Conservation (phyloP, 2,113 vertebrate genomes). For the Felis chaus region DNA sequence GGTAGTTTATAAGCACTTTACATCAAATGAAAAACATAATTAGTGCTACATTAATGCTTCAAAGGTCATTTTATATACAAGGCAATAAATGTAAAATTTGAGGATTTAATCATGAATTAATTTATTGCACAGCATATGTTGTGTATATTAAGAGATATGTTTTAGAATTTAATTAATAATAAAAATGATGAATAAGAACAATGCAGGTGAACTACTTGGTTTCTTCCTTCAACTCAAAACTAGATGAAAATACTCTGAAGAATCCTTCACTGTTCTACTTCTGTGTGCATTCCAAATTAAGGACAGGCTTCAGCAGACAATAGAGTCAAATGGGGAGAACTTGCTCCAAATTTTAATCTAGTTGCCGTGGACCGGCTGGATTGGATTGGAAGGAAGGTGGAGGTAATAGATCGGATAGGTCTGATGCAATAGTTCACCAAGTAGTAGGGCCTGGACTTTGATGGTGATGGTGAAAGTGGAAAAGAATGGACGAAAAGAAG, state of each 20-base stretch:
- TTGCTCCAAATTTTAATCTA: not conserved
- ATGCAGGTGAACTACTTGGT: not conserved
- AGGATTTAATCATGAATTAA: conserved; percentile 71
- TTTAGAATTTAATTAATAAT: conserved; percentile 67
- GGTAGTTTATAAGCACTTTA: conserved; percentile 64
- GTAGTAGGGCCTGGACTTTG: not conserved
- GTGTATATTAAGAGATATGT: conserved; percentile 65
- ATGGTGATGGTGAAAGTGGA: not conserved
- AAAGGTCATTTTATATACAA: conserved; percentile 75
- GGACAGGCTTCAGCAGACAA: not conserved
- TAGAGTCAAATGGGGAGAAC: not conserved
- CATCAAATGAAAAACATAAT: conserved; percentile 73
- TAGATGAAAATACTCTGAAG: not conserved
- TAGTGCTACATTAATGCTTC: conserved; percentile 67
- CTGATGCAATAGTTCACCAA: fast-evolving
- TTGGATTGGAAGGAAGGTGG: no score
- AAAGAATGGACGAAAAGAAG: not conserved
- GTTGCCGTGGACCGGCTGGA: not conserved
- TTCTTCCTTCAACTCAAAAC: conserved; percentile 47
- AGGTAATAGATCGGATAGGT: no score
- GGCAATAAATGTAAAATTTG: conserved; percentile 70
- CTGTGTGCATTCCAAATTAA: not conserved
- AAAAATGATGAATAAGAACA: conserved; percentile 48
- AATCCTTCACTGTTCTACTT: not conserved
- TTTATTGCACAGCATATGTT: conserved; percentile 70